Conservation (phyloP, 2,113 vertebrate species). For the Dendrocopos noguchii region DNA sequence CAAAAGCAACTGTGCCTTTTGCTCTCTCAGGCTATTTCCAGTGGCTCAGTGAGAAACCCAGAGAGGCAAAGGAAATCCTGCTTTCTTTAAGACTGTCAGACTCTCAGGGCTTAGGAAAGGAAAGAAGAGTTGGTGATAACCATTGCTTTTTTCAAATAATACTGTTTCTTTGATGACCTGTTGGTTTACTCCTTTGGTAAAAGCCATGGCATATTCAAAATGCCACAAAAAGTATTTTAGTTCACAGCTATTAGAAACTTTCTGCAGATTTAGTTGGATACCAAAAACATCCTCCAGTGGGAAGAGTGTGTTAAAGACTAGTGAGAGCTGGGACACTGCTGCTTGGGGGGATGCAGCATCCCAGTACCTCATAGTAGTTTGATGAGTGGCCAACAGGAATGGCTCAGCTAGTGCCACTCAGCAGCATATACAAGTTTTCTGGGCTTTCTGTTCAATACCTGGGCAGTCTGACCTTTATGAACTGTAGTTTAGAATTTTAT, state of each 20-base stretch:
- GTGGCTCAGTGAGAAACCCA: neutral
- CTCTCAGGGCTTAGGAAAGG: neutral
- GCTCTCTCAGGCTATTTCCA: neutral
- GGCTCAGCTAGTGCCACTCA: neutral
- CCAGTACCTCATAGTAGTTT: neutral
- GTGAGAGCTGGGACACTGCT: neutral
- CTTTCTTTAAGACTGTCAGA: neutral
- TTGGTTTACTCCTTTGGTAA: neutral
- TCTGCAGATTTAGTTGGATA: neutral
- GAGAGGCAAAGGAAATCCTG: neutral
- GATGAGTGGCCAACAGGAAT: accelerated
- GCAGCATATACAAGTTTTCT: neutral
- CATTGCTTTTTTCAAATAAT: neutral
- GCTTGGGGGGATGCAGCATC: neutral
- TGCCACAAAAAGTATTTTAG: neutral
- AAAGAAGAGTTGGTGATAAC: neutral
- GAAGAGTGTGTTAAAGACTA: neutral
- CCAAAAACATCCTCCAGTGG: neutral
- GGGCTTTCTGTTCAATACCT: neutral
- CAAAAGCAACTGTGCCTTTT: neutral
- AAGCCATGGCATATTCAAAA: neutral
- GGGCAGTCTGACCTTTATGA: neutral
- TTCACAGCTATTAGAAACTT: neutral
- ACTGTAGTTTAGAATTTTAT: neutral
- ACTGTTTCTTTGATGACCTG: neutral